phyloP scores from a whole-genome alignment of 92 coral and sea anemone genomes.

The Phenganax stokvisi region DNA sequence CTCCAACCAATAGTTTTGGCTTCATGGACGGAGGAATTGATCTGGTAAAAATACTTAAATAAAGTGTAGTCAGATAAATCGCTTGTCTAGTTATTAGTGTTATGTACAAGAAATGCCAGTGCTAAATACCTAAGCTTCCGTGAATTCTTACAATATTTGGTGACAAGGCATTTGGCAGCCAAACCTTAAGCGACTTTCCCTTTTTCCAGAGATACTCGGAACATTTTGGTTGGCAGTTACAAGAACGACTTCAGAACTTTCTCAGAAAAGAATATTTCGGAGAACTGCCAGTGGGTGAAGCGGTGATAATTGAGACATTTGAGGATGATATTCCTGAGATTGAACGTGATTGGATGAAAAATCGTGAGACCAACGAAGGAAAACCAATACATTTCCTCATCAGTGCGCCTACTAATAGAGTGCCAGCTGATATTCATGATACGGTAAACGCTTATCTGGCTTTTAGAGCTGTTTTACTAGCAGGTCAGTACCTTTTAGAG shows the following conservation, averaged over 20 bases:
- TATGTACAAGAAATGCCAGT: too few species aligned
- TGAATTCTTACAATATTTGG: not conserved
- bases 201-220: slow-evolving; percentile 49
- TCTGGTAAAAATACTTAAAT: slow-evolving; percentile 41
- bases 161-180: not conserved
- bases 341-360: slow-evolving; percentile 44
- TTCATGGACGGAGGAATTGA: slow-evolving; percentile 85
- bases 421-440: slow-evolving; percentile 54
- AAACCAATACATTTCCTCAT: slow-evolving; percentile 61
- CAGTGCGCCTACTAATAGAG: slow-evolving; percentile 75
- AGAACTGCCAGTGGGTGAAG: slow-evolving; percentile 72
- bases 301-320: slow-evolving; percentile 55
- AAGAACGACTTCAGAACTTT: slow-evolving; percentile 57
- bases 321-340: slow-evolving; percentile 35
- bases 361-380: slow-evolving; percentile 61
- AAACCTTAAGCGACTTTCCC: not conserved
- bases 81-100: too few species aligned
- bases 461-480: slow-evolving; percentile 62
- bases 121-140: too few species aligned
- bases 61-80: not conserved
- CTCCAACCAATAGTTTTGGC: slow-evolving; percentile 88
- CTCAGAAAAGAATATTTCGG: slow-evolving; percentile 48
- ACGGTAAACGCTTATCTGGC: slow-evolving; percentile 75
- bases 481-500: slow-evolving; percentile 17
- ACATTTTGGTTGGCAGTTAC: slow-evolving; percentile 83